A percentile compares a stretch with the other conserved stretches of the same genome.
These are phyloP conservation scores for Fregetta grallaria DNA, from an alignment of 2,113 vertebrate species.

Conservation along the genomic window DNA sequence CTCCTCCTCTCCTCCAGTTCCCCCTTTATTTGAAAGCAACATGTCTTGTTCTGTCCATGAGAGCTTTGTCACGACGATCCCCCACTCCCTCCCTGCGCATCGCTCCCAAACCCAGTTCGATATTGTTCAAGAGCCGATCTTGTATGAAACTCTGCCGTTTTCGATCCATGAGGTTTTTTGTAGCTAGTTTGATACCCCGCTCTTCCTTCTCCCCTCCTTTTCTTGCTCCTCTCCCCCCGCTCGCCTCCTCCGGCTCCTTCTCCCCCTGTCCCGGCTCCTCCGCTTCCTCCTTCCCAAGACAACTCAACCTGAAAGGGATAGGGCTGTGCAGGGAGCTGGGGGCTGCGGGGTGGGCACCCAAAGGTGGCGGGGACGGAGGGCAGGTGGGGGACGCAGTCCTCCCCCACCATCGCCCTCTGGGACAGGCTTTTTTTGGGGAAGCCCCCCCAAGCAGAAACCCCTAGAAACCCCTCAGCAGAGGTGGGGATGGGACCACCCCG, in stretches of 20 bases:
- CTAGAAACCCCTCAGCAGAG: neutral
- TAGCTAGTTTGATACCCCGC: conserved; percentile 55
- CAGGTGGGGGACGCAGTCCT: neutral
- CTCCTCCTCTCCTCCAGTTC: conserved; percentile 51
- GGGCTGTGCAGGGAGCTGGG: conserved; percentile 35
- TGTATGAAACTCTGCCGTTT: conserved; percentile 46
- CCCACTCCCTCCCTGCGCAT: conserved; percentile 67
- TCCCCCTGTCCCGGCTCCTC: neutral
- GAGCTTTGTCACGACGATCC: conserved; percentile 72
- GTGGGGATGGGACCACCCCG: neutral
- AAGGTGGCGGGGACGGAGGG: neutral
- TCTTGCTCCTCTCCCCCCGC: conserved; percentile 7
- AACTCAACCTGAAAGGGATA: conserved; percentile 78
- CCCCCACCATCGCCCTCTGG: neutral
- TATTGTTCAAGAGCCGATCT: conserved; percentile 42
- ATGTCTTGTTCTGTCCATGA: conserved; percentile 83
- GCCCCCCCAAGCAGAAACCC: neutral
- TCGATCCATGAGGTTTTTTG: conserved; percentile 24
- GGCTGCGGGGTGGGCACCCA: neutral
- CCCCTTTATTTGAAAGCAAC: conserved; percentile 75
- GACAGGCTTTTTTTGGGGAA: neutral
- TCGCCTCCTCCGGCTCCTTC: conserved; percentile 9
- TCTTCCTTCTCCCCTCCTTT: conserved; percentile 2
- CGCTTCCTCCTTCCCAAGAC: conserved; percentile 66
- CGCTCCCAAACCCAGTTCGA: conserved; percentile 35